A percentile compares a stretch with the other conserved stretches of the same genome.
phyloP scores from a whole-genome alignment of 2,888 invertebrate species.

The Eupelmus urozonus region DNA sequence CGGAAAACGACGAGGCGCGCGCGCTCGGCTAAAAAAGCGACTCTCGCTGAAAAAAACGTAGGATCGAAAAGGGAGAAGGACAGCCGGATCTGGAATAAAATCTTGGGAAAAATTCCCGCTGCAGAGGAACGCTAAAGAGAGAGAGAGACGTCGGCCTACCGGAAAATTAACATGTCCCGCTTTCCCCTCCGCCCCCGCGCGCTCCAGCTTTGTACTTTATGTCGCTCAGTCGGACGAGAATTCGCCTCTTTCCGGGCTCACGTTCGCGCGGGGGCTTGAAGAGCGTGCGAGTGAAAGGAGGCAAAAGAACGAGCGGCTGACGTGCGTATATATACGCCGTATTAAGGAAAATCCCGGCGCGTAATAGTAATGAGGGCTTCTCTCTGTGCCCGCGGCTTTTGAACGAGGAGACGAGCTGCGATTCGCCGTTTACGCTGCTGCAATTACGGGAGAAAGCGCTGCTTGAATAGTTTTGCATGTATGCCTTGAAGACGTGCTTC shows the following conservation, averaged over 20 bases:
- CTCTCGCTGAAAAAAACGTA: background rate
- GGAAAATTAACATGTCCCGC: conserved; percentile 57
- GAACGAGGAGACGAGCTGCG: too few relatives aligned
- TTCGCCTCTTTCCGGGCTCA: too few relatives aligned
- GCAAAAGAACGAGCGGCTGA: background rate
- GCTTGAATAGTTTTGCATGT: too few relatives aligned
- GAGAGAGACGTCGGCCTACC: conserved; percentile 47
- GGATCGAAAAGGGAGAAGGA: background rate
- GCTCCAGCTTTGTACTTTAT: conserved; percentile 47
- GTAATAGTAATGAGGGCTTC: conserved; percentile 17
- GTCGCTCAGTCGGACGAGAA: conserved; percentile 34
- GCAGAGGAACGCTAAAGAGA: background rate
- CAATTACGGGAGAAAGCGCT: too few relatives aligned
- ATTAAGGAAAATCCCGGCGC: conserved; percentile 33
- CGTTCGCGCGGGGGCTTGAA: background rate
- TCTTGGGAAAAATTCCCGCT: conserved; percentile 43
- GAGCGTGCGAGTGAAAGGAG: background rate
- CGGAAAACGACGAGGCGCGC: background rate
- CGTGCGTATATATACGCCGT: too few relatives aligned
- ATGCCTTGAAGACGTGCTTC: too few relatives aligned
- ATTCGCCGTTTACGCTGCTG: too few relatives aligned
- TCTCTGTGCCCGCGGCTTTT: background rate
- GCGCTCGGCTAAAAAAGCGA: background rate
- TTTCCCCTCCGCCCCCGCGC: conserved; percentile 30
- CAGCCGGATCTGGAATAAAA: conserved; percentile 47